Conservation (phyloP, 2,113 vertebrate species). For the Montifringilla adamsi region DNA sequence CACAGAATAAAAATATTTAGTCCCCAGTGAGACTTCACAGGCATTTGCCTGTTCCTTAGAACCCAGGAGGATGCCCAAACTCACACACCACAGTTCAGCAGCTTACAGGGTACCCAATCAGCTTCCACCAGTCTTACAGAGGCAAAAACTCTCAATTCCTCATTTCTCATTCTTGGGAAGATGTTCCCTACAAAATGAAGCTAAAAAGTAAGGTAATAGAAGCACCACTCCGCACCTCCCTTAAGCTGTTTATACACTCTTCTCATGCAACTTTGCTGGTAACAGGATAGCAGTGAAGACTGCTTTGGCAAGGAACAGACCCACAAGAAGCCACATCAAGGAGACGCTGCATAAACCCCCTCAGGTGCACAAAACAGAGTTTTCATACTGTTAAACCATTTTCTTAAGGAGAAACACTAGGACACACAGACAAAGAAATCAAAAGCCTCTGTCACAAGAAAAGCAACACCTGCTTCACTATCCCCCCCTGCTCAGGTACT, state of each 20-base stretch:
- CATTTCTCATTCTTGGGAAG: background rate
- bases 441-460: background rate
- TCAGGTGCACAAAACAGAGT: background rate
- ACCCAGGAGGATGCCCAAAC: background rate
- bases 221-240: background rate
- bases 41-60: background rate
- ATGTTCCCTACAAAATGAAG: background rate
- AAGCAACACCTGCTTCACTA: rapidly evolving
- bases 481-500: background rate
- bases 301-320: background rate
- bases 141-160: background rate
- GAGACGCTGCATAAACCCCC: background rate
- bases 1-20: background rate
- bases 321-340: background rate
- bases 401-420: background rate
- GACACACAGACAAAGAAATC: background rate
- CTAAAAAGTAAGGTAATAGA: background rate
- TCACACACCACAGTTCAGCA: background rate
- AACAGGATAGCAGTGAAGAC: background rate
- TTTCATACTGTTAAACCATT: background rate
- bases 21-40: background rate
- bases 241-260: background rate
- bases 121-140: background rate
- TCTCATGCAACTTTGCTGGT: background rate
- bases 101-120: background rate